These are phyloP conservation scores for Chelonoidis abingdonii DNA, from an alignment of 2,113 vertebrate species.

Conservation along the genomic window DNA sequence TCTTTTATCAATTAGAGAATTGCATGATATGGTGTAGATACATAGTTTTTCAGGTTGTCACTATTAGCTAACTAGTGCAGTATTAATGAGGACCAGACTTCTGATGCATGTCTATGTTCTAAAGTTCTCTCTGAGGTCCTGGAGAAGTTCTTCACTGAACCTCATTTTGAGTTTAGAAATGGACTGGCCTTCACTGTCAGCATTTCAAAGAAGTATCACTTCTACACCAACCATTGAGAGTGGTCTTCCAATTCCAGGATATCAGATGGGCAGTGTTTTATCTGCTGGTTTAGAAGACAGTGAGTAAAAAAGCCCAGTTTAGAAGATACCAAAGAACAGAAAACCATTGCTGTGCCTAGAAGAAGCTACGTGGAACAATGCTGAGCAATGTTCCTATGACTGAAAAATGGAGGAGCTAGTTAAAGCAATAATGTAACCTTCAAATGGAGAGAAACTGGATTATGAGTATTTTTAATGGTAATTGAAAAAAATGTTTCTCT, in stretches of 20 bases:
- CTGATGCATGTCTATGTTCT: not conserved
- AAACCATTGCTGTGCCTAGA: not conserved
- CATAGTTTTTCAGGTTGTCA: too few species aligned
- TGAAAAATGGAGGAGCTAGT: not conserved
- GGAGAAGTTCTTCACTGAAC: not conserved
- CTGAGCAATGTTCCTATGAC: not conserved
- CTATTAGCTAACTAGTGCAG: not conserved
- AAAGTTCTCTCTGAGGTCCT: not conserved
- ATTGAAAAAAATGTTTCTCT: not conserved
- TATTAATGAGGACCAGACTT: not conserved
- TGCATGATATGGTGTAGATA: too few species aligned
- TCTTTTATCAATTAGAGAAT: not conserved
- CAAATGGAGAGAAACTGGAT: not conserved
- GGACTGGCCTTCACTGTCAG: too few species aligned
- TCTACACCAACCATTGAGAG: not conserved
- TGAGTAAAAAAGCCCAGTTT: not conserved
- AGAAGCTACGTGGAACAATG: not conserved
- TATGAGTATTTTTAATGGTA: not conserved
- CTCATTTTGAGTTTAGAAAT: accelerated
- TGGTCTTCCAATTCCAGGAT: not conserved
- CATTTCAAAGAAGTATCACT: not conserved
- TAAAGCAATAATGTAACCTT: not conserved
- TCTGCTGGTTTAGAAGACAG: not conserved
- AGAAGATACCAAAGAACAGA: not conserved
- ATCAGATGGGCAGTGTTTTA: not conserved